A percentile compares a stretch with the other conserved stretches of the same genome.
These are phyloP conservation scores for Pyxicephalus adspersus DNA, from an alignment of 2,113 vertebrate genomes.

Conservation along the genomic window DNA sequence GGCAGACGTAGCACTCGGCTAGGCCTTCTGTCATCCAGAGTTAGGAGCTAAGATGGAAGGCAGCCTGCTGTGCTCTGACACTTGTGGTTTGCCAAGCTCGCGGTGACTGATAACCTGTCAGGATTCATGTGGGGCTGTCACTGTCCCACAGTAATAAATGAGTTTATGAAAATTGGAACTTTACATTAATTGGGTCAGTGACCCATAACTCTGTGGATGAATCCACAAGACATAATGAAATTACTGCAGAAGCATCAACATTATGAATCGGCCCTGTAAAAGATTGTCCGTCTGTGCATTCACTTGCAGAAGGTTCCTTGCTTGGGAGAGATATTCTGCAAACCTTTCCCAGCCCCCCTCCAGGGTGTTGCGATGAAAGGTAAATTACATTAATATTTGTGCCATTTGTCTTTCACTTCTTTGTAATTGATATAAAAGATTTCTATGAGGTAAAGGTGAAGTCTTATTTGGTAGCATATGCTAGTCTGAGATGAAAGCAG, in stretches of 20 bases:
- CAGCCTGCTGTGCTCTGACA: conserved; percentile 27
- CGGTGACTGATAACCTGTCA: conserved; percentile 58
- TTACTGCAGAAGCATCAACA: conserved; percentile 38
- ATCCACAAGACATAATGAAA: conserved; percentile 49
- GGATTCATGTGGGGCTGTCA: conserved; percentile 37
- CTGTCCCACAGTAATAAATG: conserved; percentile 48
- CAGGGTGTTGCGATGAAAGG: not conserved
- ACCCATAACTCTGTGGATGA: conserved; percentile 54
- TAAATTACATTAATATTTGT: conserved; percentile 32
- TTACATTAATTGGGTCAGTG: conserved; percentile 55
- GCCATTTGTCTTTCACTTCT: conserved; percentile 40
- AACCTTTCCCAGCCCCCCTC: conserved; percentile 5
- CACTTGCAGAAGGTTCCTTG: conserved; percentile 6
- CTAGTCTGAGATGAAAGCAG: conserved; percentile 43
- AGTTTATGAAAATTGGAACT: conserved; percentile 53
- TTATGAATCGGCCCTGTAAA: conserved; percentile 31
- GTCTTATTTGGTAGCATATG: conserved; percentile 54
- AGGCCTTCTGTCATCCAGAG: conserved; percentile 29
- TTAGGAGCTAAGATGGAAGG: conserved; percentile 26
- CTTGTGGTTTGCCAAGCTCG: conserved; percentile 46
- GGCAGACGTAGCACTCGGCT: not conserved
- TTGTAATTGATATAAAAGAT: conserved; percentile 47
- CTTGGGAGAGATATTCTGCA: conserved; percentile 24
- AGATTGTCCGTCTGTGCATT: not conserved
- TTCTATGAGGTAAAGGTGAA: conserved; percentile 49